Base-by-base conservation (phyloP, 2,113 vertebrate species). In the Myanophis thanlyinensis region DNA sequence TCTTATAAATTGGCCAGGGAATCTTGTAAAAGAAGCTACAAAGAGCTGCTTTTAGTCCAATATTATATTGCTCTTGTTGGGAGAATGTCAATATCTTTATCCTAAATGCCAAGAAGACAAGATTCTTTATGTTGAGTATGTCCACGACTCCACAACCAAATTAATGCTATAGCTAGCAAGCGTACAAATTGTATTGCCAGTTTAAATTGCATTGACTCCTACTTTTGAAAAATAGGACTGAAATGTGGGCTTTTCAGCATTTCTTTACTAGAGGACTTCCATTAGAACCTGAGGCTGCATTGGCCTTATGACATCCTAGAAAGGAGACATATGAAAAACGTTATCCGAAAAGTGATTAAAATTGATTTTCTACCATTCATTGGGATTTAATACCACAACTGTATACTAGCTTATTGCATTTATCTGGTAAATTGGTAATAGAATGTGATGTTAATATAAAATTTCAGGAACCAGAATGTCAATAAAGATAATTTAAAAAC, bases 381-480 rank as follows among this genome's bases (percentile, higher is more conserved):
- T 93, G 48, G 30, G 25, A 44, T 93, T 91, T 89, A 90, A 73
- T 67, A 48, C 22, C n/a, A 62, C 56, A 13, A 30, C 48, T 53
- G 0, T 4, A 11, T 87, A 85, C 53, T 67, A 48, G 9, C 67
- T 94, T 91, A 85, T 91, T 30, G 46, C 7, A 90, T 93, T 53
- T 48, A 67, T 91, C 20, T 44, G 88, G 89, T 59, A 93, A 80
- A 88, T 54, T 13, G 44, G 8, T 92, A 88, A 53, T 62, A 87
- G 94, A 94, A 80, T 25, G 56, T 47, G 40, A 89, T 6, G 30
- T 53, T 93, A 49, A 80, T 93, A 91, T 89, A 18, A 52, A 88
- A 53, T 52, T 92, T 90, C 44, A 90, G 47, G 51, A 90, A 91
- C 7, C 85, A 84, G 86, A 92, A 87, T 56, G 3, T 87, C 22